Evolutionary conservation across 2,113 vertebrate genomes (phyloP).

Genomic region (Alces alces): DNA sequence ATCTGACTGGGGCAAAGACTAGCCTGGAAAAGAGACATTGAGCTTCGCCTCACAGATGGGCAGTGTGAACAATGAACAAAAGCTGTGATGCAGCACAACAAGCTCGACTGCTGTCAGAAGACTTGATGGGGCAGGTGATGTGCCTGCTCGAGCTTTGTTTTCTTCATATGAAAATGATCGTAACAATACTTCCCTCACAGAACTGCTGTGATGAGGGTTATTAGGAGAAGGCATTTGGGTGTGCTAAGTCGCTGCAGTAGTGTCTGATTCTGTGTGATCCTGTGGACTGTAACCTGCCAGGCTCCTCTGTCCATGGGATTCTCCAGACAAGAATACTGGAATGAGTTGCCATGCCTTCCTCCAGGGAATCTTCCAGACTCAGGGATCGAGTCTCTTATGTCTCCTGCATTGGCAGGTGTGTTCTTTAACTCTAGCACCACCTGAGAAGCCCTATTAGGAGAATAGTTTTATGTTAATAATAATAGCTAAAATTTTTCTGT

Average conservation of each 20-base stretch:
- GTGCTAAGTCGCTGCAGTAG: background rate
- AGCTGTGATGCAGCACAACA: background rate
- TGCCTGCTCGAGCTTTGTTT: background rate
- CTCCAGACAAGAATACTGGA: background rate
- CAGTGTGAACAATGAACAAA: background rate
- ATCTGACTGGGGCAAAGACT: background rate
- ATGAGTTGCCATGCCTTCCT: background rate
- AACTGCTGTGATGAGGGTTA: background rate
- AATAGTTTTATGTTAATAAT: background rate
- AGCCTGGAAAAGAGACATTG: background rate
- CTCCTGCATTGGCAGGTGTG: background rate
- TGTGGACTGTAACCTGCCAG: background rate
- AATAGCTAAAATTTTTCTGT: background rate
- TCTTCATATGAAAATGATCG: background rate
- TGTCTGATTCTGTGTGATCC: background rate
- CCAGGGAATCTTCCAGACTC: background rate
- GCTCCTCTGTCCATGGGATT: background rate
- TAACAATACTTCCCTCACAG: background rate
- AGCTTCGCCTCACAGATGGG: background rate
- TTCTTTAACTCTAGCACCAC: background rate
- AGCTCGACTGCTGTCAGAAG: fast-evolving
- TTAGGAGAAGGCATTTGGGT: background rate
- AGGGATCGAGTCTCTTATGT: background rate
- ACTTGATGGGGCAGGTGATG: background rate
- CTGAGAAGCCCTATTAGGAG: background rate